Evolutionary conservation across 2,113 vertebrate genomes (phyloP), one percentile per base, ranked within the genome.

Genomic region (Eretmochelys imbricata): DNA sequence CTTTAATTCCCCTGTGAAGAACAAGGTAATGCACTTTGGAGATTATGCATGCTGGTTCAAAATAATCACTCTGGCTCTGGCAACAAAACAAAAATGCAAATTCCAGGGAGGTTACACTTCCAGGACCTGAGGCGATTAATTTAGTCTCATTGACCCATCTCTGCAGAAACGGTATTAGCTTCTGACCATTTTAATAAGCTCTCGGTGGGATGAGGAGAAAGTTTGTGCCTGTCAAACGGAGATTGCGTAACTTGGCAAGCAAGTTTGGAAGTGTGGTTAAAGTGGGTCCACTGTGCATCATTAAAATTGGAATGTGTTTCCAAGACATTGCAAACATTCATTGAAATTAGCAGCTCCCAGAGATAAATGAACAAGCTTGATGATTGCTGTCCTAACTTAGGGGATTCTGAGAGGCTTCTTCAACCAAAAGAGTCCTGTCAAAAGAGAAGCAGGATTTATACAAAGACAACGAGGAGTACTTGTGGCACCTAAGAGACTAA

Each of bases 181-280:
- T 16, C 13, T 35, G 57, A 25, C 1, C 3, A 6, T 75, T 96
- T 94, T 96, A 96, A 96, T 65, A 57, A 95, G 95, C 93, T 49
- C 95, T 93, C 94, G 46, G 80, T 84, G 87, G 97, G 83, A n/a
- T n/a, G n/a, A 90, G 89, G 94, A 94, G 91, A 91, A 97, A 95
- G 91, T 94, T 95, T 20, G 46, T 55, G 80, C n/a, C 84, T 89
- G 76, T 31, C 65, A 94, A 95, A 82, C 55, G 49, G 86, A 53
- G 69, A 7, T 13, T 46, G 69, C 42, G 87, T 48, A 87, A 54
- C 35, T 94, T 83, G 79, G 82, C 35, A 53, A 51, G 46, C 24
- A 82, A 94, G 91, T 85, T 94, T 83, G 1, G 5, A 20, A n/a
- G 6, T 0, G 2, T 38, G 55, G 35, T 22, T 49, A 95, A 97